Evolutionary conservation across 2,888 invertebrate species (phyloP).

Genomic region (Trachelus stipa): DNA sequence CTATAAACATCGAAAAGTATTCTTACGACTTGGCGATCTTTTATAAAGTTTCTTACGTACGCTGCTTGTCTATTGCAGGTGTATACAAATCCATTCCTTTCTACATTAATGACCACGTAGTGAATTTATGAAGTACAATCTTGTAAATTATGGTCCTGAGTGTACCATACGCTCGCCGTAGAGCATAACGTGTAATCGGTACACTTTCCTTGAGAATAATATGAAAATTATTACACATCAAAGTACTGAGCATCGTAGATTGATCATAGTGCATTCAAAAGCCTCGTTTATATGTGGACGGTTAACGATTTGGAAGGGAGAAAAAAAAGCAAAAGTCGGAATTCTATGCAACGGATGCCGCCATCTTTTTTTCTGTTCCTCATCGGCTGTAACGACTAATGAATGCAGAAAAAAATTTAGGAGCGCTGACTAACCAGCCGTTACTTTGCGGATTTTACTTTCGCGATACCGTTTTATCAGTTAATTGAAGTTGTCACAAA

Average conservation of each 20-base stretch:
- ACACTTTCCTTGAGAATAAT: not conserved
- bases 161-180: not conserved
- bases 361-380: not conserved
- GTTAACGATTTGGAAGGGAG: not conserved
- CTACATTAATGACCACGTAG: not conserved
- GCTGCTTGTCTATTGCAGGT: not conserved
- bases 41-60: not conserved
- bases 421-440: slow-evolving; percentile 4
- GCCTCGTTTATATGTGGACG: not conserved
- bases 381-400: not conserved
- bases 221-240: not conserved
- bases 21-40: not conserved
- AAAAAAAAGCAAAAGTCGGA: not conserved
- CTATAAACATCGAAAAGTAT: not conserved
- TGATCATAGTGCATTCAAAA: not conserved
- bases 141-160: not conserved
- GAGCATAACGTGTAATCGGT: not conserved
- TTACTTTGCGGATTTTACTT: slow-evolving; percentile 1
- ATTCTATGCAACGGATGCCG: not conserved
- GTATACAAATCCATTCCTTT: not conserved
- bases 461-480: not conserved
- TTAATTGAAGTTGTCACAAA: not conserved
- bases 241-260: not conserved
- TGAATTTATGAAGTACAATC: not conserved
- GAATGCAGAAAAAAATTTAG: not conserved